A percentile compares a stretch with the other conserved stretches of the same genome.
Conservation (phyloP, 2,113 vertebrate species). For the Rhadina sibilatrix region DNA sequence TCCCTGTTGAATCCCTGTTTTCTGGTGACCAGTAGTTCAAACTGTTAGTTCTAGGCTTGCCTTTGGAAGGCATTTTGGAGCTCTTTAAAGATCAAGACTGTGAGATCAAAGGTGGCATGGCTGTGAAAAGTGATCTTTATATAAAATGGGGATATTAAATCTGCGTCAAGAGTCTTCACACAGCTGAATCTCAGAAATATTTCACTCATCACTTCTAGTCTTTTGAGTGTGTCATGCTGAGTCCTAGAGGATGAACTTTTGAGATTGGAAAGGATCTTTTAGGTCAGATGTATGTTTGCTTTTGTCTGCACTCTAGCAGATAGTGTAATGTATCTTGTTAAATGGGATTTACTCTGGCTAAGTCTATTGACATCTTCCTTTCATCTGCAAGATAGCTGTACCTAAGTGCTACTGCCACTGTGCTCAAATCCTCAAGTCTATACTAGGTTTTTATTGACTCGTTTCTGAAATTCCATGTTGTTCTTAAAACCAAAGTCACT, state of each 20-base stretch:
- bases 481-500: neutral
- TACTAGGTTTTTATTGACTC: neutral
- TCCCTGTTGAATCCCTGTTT: neutral
- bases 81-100: neutral
- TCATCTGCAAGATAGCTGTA: neutral
- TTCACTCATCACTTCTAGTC: neutral
- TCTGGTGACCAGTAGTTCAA: neutral
- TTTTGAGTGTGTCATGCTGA: neutral
- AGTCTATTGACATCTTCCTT: neutral
- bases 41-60: neutral
- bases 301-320: neutral
- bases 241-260: neutral
- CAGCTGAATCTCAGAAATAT: neutral
- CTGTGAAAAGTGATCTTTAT: neutral
- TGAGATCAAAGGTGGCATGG: neutral
- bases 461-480: neutral
- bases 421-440: neutral
- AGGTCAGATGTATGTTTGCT: neutral
- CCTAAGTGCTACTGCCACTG: neutral
- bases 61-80: neutral
- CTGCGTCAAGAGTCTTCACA: neutral
- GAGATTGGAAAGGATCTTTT: conserved; percentile 12
- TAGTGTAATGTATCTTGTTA: neutral
- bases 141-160: neutral
- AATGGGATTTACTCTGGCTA: neutral